A percentile compares a stretch with the other conserved stretches of the same genome.
These are phyloP conservation scores for Cynopterus sphinx DNA, from an alignment of 2,797 vertebrate genomes.

Conservation along the genomic window DNA sequence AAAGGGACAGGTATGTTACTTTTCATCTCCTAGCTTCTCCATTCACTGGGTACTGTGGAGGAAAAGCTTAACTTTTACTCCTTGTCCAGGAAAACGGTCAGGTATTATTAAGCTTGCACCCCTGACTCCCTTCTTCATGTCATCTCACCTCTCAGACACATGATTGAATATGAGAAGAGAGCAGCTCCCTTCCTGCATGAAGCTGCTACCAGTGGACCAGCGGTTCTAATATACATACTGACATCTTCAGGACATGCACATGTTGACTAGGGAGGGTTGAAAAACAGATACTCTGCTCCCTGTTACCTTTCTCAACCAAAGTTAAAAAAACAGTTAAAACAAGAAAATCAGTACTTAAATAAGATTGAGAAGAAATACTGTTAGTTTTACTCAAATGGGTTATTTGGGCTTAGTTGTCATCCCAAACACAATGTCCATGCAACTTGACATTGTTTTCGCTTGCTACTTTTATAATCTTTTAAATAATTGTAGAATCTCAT, in stretches of 20 bases:
- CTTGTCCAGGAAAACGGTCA: neutral
- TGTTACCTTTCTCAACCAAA: neutral
- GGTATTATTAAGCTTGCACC: neutral
- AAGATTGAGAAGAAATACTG: neutral
- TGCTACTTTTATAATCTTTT: neutral
- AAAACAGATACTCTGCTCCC: neutral
- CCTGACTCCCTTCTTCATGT: neutral
- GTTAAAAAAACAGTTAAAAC: neutral
- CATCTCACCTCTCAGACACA: neutral
- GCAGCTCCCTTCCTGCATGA: neutral
- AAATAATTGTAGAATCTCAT: neutral
- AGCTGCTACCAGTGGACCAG: neutral
- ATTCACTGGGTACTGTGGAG: neutral
- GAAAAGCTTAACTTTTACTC: neutral
- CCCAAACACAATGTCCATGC: no score
- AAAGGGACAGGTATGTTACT: constrained; percentile 92
- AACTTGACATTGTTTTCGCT: neutral
- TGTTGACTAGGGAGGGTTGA: neutral
- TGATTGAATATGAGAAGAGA: neutral
- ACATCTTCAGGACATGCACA: neutral
- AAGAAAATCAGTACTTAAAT: neutral
- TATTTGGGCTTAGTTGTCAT: neutral
- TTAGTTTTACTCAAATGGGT: neutral
- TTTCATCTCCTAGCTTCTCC: neutral
- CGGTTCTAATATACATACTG: neutral